Conservation (phyloP, 2,797 vertebrate genomes). For the Spea hammondii region DNA sequence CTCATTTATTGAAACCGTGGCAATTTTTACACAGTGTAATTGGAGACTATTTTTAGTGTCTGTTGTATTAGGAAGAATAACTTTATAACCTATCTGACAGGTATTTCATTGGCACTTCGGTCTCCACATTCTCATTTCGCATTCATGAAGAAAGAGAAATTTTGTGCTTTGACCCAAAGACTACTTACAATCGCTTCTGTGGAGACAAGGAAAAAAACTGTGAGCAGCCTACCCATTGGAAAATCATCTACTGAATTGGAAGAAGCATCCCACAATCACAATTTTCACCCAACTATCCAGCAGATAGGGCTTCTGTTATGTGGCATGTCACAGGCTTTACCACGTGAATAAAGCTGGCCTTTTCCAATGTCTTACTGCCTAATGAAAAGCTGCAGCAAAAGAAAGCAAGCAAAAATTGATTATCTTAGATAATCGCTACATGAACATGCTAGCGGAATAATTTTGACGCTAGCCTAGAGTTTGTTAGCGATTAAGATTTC, state of each 20-base stretch:
- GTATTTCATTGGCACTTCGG: slow-evolving; percentile 91
- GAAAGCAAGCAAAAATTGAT: neutral
- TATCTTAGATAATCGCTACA: neutral
- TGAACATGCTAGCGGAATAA: neutral
- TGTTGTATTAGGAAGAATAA: too few species aligned
- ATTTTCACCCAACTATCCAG: neutral
- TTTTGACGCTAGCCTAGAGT: too few species aligned
- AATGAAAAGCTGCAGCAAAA: neutral
- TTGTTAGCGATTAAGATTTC: too few species aligned
- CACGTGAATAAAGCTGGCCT: neutral
- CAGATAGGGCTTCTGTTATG: neutral
- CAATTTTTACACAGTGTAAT: too few species aligned
- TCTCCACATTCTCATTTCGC: slow-evolving; percentile 95
- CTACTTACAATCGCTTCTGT: slow-evolving; percentile 93
- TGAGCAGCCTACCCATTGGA: slow-evolving; percentile 97
- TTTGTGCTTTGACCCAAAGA: slow-evolving; percentile 88
- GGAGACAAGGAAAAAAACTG: slow-evolving; percentile 86
- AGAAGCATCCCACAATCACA: neutral
- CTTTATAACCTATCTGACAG: slow-evolving; percentile 60
- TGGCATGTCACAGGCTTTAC: neutral
- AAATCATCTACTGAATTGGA: slow-evolving; percentile 77
- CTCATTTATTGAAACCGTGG: too few species aligned
- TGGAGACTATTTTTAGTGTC: too few species aligned
- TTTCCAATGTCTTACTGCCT: neutral
- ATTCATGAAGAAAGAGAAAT: slow-evolving; percentile 97